Conservation (phyloP, 2,888 invertebrate species). For the Brachyopa scutellaris region DNA sequence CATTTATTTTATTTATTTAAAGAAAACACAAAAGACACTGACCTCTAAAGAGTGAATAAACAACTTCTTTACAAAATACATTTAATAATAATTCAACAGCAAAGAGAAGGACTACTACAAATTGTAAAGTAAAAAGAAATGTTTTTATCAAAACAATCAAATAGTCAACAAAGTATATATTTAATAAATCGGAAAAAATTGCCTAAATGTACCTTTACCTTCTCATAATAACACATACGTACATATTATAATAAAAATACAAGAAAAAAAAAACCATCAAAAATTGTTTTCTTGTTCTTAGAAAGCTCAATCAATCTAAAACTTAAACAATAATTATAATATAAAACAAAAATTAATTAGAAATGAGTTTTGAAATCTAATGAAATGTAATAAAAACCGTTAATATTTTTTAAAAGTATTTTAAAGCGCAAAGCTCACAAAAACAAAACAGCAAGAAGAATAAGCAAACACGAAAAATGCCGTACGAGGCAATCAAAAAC, state of each 20-base stretch:
- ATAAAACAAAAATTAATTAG: slow-evolving; percentile 31
- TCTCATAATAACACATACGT: slow-evolving; percentile 42
- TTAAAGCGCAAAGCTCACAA: slow-evolving; percentile 4
- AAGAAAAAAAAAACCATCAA: slow-evolving; percentile 13
- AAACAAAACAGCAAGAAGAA: slow-evolving; percentile 11
- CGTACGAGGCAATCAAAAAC: slow-evolving; percentile 51
- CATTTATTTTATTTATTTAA: slow-evolving; percentile 54
- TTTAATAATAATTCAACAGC: not conserved
- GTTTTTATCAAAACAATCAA: slow-evolving; percentile 54
- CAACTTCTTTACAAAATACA: slow-evolving; percentile 26
- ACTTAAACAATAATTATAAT: slow-evolving; percentile 24
- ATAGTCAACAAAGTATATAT: slow-evolving; percentile 56
- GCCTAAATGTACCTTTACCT: slow-evolving; percentile 71
- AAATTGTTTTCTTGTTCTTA: slow-evolving; percentile 8
- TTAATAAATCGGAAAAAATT: slow-evolving; percentile 45
- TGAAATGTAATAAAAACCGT: slow-evolving; percentile 8
- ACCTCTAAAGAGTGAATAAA: not conserved
- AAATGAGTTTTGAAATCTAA: slow-evolving; percentile 16
- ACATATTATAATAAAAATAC: not conserved
- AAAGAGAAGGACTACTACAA: slow-evolving; percentile 26
- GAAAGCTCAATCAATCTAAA: slow-evolving; percentile 35
- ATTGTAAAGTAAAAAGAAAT: slow-evolving; percentile 31
- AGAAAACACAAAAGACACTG: slow-evolving; percentile 32
- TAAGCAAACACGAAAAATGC: slow-evolving; percentile 32
- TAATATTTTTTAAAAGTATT: slow-evolving; percentile 68